A percentile compares a stretch with the other conserved stretches of the same genome.
These are phyloP conservation scores for Panagrolaimus sp. DNA, from an alignment of 1,140 invertebrate genomes.

Conservation along the genomic window DNA sequence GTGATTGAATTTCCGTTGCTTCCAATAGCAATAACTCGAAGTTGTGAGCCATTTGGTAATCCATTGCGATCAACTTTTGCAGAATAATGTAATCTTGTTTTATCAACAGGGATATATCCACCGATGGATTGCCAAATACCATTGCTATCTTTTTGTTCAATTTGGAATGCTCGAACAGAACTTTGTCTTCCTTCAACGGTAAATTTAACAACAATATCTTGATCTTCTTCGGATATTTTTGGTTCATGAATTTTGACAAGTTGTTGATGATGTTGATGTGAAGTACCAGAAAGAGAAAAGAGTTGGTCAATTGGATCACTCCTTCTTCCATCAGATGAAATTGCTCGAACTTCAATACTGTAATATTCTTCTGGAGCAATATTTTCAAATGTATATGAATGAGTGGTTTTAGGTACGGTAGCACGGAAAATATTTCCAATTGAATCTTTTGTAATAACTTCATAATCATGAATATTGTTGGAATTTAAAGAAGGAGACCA, in stretches of 20 bases:
- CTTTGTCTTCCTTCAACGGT: not conserved
- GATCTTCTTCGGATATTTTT: not conserved
- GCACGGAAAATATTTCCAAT: slow-evolving; percentile 17
- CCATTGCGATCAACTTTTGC: not conserved
- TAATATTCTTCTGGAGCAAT: slow-evolving; percentile 26
- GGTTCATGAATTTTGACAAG: not conserved
- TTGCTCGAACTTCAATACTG: slow-evolving; percentile 33
- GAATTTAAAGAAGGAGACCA: slow-evolving; percentile 34
- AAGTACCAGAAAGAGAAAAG: not conserved
- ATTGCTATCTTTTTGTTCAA: slow-evolving; percentile 7
- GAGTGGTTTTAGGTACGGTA: slow-evolving; percentile 23
- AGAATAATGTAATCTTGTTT: not conserved
- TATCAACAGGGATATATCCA: not conserved
- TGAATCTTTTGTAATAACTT: slow-evolving; percentile 25
- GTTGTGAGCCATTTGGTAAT: not conserved
- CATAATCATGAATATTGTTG: slow-evolving; percentile 26
- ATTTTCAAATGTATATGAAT: slow-evolving; percentile 22
- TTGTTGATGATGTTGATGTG: not conserved
- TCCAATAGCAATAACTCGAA: slow-evolving; percentile 38
- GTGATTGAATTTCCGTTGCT: slow-evolving; percentile 34
- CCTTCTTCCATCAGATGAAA: slow-evolving; percentile 22
- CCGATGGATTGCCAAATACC: slow-evolving; percentile 10
- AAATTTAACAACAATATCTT: slow-evolving; percentile 5
- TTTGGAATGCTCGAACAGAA: not conserved
- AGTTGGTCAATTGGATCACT: not conserved